Conservation (phyloP, 2,113 vertebrate species). For the Psittacula cyanocephala region DNA sequence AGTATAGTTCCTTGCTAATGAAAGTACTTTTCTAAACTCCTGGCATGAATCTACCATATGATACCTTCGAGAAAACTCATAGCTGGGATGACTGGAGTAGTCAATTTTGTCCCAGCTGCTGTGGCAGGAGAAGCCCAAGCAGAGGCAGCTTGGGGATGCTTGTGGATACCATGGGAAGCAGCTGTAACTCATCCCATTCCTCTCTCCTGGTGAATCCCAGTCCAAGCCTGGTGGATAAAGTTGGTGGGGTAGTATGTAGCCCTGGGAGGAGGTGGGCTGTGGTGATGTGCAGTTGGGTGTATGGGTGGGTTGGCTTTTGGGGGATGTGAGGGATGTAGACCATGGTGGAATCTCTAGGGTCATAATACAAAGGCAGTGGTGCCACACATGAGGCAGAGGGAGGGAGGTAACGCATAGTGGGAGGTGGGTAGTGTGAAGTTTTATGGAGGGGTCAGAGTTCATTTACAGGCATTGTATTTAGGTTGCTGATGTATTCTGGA, state of each 20-base stretch:
- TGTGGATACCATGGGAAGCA: not conserved
- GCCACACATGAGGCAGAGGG: not conserved
- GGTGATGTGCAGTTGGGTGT: not conserved
- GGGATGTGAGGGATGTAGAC: not conserved
- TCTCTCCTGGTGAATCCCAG: not conserved
- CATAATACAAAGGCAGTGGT: fast-evolving
- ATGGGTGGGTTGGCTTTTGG: not conserved
- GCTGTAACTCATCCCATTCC: not conserved
- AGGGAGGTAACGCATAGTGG: fast-evolving
- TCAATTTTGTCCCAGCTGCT: not conserved
- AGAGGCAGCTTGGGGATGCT: not conserved
- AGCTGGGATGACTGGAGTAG: not conserved
- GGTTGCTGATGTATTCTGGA: not conserved
- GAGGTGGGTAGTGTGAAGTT: not conserved
- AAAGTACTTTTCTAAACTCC: not conserved
- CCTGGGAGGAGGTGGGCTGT: not conserved
- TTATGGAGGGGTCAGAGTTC: not conserved
- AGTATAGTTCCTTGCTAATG: not conserved
- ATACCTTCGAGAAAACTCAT: not conserved
- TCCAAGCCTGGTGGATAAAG: not conserved
- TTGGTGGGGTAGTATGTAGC: not conserved
- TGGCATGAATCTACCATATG: not conserved
- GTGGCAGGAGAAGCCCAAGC: not conserved
- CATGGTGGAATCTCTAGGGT: not conserved
- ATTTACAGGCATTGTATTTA: not conserved